These are phyloP conservation scores for Oncorhynchus gorbuscha DNA, from an alignment of 2,113 vertebrate species.

Conservation along the genomic window DNA sequence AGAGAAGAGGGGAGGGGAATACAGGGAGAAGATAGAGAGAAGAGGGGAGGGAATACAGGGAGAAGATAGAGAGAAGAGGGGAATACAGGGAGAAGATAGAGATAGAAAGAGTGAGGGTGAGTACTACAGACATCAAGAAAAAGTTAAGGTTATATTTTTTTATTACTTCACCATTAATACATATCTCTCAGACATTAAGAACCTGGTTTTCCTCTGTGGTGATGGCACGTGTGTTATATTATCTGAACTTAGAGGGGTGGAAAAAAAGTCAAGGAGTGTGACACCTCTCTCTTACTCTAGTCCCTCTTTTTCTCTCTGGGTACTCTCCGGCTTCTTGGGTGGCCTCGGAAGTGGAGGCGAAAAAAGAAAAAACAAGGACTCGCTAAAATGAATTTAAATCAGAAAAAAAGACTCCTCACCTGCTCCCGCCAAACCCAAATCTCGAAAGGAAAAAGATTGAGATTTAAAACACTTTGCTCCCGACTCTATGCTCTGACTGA, in stretches of 20 bases:
- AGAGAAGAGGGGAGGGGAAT: too few species aligned
- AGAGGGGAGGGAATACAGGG: conserved; percentile 18
- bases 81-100: conserved; percentile 31
- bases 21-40: too few species aligned
- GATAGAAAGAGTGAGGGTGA: conserved; percentile 20
- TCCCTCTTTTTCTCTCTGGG: conserved; percentile 61
- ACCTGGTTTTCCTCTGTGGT: too few species aligned
- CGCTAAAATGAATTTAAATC: conserved; percentile 78
- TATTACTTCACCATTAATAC: conserved; percentile 47
- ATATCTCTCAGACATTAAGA: too few species aligned
- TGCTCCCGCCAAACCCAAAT: neutral
- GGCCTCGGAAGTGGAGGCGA: conserved; percentile 73
- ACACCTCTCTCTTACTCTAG: conserved; percentile 41
- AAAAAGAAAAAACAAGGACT: conserved; percentile 52
- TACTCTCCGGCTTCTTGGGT: conserved; percentile 85
- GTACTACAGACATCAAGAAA: conserved; percentile 24
- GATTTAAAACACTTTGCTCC: neutral
- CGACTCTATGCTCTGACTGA: conserved; percentile 18
- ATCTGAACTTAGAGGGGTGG: conserved; percentile 25
- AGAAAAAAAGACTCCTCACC: conserved; percentile 58
- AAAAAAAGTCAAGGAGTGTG: conserved; percentile 34
- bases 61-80: conserved; percentile 27
- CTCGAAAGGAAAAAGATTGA: conserved; percentile 67
- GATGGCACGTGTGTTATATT: neutral
- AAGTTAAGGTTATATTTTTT: neutral